Conservation (phyloP, 2,797 vertebrate species). For the Tiaroga cobitis region DNA sequence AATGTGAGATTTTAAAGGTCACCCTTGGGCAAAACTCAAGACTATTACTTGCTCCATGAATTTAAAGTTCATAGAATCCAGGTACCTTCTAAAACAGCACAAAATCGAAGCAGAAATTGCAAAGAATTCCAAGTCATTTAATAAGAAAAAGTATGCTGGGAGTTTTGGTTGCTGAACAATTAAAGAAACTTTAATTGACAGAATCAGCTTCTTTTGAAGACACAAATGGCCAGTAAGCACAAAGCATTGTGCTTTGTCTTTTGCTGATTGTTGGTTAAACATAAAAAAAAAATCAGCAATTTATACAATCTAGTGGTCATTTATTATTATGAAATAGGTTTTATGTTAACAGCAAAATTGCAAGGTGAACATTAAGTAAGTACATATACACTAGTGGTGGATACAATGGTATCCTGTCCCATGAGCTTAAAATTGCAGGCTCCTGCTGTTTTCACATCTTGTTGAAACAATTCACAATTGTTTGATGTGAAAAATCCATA, state of each 20-base stretch:
- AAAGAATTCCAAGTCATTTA: not conserved
- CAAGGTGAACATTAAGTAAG: constrained; percentile 24
- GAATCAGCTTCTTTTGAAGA: constrained; percentile 17
- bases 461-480: constrained; percentile 3
- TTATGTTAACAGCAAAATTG: not conserved
- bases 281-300: constrained; percentile 7
- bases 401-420: not conserved
- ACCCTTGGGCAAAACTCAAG: not conserved
- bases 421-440: constrained; percentile 1
- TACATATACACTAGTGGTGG: not conserved
- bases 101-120: not conserved
- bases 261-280: constrained; percentile 26
- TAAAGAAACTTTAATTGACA: not conserved
- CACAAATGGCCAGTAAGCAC: constrained; percentile 3
- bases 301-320: constrained; percentile 17
- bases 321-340: not conserved
- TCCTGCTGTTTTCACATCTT: not conserved
- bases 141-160: not conserved
- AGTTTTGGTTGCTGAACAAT: constrained; percentile 12
- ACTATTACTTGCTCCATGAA: constrained; percentile 26
- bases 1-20: constrained; percentile 29
- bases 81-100: not conserved
- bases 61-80: constrained; percentile 23
- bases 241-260: not conserved
- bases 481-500: constrained; percentile 6